Percentiles rank a stretch among this genome's conserved stretches.
phyloP scores from a whole-genome alignment of 2,797 vertebrate species.

The Gastrophryne carolinensis region DNA sequence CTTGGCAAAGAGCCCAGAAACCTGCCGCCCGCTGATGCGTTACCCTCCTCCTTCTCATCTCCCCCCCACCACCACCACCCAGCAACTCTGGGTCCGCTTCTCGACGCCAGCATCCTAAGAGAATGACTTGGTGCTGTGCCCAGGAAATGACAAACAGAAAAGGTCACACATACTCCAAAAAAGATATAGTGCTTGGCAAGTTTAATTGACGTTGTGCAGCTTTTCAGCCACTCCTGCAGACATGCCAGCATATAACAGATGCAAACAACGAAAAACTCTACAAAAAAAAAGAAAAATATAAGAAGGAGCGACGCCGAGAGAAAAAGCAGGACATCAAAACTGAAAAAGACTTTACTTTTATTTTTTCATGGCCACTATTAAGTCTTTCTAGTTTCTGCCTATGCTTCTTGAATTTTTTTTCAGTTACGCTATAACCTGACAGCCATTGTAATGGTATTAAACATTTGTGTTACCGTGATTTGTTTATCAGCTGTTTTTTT shows the following conservation, averaged over 20 bases:
- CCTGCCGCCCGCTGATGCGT: constrained; percentile 54
- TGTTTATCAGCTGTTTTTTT: no score
- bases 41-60: constrained; percentile 38
- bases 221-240: constrained; percentile 67
- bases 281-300: constrained; percentile 58
- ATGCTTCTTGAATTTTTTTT: no score
- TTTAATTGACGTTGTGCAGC: constrained; percentile 73
- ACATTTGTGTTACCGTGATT: no score
- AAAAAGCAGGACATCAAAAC: constrained; percentile 29
- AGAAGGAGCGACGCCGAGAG: not conserved
- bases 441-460: no score
- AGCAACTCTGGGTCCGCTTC: constrained; percentile 63
- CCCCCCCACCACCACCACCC: constrained; percentile 61
- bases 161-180: constrained; percentile 74
- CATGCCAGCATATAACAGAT: constrained; percentile 67
- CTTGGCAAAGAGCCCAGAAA: constrained; percentile 74
- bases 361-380: constrained; percentile 54
- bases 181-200: constrained; percentile 72
- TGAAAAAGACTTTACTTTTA: constrained; percentile 52
- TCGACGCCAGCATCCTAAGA: constrained; percentile 68
- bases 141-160: constrained; percentile 81
- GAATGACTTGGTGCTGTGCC: constrained; percentile 75
- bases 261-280: constrained; percentile 56
- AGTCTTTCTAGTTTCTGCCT: constrained; percentile 22
- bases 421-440: not conserved